Evolutionary conservation across 2,888 invertebrate species (phyloP).

Genomic region (Euclidia mi): DNA sequence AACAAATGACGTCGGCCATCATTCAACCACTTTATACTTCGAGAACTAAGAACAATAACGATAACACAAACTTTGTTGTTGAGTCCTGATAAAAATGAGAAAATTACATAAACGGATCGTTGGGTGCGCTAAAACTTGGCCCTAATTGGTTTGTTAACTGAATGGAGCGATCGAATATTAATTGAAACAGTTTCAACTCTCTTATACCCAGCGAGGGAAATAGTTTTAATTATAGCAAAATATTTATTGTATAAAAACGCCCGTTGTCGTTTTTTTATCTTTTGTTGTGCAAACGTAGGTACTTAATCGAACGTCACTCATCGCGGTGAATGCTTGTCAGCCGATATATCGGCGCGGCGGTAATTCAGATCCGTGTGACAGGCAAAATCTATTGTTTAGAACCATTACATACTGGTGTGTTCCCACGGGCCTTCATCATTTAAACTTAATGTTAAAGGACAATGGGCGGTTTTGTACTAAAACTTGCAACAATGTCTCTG

Average conservation of each 20-base stretch:
- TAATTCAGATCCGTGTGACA: slow-evolving; percentile 46
- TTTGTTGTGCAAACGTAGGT: slow-evolving; percentile 26
- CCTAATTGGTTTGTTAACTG: slow-evolving; percentile 24
- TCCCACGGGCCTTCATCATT: slow-evolving; percentile 15
- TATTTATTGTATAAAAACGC: background rate
- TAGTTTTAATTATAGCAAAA: slow-evolving; percentile 4
- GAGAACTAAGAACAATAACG: slow-evolving; percentile 41
- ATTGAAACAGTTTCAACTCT: slow-evolving; percentile 11
- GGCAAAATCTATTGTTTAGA: slow-evolving; percentile 47
- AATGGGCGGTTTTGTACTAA: background rate
- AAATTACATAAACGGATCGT: slow-evolving; percentile 31
- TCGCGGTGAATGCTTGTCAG: slow-evolving; percentile 48
- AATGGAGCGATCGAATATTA: slow-evolving; percentile 12
- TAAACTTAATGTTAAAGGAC: background rate
- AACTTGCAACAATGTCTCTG: background rate
- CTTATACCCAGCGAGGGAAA: background rate
- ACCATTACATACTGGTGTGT: slow-evolving; percentile 34
- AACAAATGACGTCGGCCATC: slow-evolving; percentile 19
- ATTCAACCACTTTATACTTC: slow-evolving; percentile 36
- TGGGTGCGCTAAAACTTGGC: slow-evolving; percentile 20
- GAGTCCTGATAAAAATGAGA: slow-evolving; percentile 26
- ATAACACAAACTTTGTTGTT: slow-evolving; percentile 32
- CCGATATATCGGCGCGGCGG: slow-evolving; percentile 35
- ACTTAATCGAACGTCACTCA: slow-evolving; percentile 55
- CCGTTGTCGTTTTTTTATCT: background rate